Conservation (phyloP, 2,888 invertebrate genomes). For the Gerosis bhagava region DNA sequence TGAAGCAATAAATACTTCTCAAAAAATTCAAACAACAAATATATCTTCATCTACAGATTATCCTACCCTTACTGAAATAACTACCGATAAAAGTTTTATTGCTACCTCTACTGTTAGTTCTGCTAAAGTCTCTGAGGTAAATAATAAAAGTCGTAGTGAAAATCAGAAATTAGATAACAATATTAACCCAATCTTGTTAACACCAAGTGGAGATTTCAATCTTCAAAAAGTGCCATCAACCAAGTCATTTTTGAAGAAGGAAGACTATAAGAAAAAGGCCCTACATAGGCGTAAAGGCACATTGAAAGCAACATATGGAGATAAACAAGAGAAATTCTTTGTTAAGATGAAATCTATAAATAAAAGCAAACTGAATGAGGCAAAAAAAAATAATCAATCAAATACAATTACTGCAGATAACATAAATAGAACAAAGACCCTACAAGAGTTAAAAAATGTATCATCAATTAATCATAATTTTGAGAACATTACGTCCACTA, state of each 20-base stretch:
- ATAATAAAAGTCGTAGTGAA: constrained; percentile 36
- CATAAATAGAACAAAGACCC: neutral
- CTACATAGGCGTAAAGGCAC: constrained; percentile 72
- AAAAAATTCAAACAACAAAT: constrained; percentile 12
- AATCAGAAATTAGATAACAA: constrained; percentile 52
- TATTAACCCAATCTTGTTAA: constrained; percentile 50
- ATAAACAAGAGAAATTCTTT: constrained; percentile 68
- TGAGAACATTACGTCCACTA: neutral
- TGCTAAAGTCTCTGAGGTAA: no score
- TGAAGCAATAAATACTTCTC: constrained; percentile 4
- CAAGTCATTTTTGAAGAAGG: constrained; percentile 53
- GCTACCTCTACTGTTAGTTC: constrained; percentile 11
- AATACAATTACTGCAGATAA: constrained; percentile 23
- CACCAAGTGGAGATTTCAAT: constrained; percentile 56
- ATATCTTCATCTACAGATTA: constrained; percentile 13
- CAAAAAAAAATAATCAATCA: constrained; percentile 3
- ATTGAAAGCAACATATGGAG: constrained; percentile 76
- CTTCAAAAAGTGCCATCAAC: constrained; percentile 52
- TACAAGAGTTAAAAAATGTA: neutral
- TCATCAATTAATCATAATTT: no score
- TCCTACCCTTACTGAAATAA: constrained; percentile 27
- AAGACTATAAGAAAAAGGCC: constrained; percentile 61
- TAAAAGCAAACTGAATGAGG: constrained; percentile 5
- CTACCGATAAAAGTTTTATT: no score
- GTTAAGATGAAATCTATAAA: constrained; percentile 38